A percentile compares a stretch with the other conserved stretches of the same genome.
Evolutionary conservation across 2,797 vertebrate genomes (phyloP).

Genomic region (Chaetophractus vellerosus): DNA sequence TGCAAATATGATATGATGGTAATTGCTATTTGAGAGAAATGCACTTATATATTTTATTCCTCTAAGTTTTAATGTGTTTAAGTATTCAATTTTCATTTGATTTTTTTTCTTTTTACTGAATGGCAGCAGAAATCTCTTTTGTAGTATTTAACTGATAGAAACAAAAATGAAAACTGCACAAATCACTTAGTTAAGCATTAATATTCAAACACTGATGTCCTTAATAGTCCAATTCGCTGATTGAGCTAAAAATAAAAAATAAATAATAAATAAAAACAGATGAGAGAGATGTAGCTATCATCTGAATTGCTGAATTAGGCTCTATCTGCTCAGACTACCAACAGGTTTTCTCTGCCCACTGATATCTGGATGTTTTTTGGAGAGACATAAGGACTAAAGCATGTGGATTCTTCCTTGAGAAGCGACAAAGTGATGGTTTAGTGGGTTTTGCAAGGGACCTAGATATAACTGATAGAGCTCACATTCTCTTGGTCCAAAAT

Average conservation of each 20-base stretch:
- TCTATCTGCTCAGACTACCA: not conserved
- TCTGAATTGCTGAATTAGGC: not conserved
- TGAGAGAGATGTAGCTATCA: too few species aligned
- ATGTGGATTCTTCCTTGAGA: not conserved
- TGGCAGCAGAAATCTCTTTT: not conserved
- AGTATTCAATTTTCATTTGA: not conserved
- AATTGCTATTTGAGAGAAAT: not conserved
- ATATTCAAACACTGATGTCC: not conserved
- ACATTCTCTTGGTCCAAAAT: not conserved
- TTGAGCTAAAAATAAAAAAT: not conserved
- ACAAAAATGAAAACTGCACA: not conserved
- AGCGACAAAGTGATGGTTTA: not conserved
- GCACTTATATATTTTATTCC: not conserved
- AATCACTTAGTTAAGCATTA: not conserved
- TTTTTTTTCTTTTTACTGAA: not conserved
- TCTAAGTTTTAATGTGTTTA: not conserved
- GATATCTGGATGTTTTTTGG: not conserved
- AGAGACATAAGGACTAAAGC: not conserved
- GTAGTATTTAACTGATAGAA: not conserved
- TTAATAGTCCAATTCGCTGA: not conserved
- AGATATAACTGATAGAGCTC: not conserved
- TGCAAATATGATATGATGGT: not conserved
- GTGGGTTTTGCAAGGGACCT: fast-evolving
- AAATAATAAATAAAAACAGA: too few species aligned
- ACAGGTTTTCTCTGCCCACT: not conserved